Evolutionary conservation across 2,113 vertebrate genomes (phyloP).

Genomic region (Callionymus lyra): DNA sequence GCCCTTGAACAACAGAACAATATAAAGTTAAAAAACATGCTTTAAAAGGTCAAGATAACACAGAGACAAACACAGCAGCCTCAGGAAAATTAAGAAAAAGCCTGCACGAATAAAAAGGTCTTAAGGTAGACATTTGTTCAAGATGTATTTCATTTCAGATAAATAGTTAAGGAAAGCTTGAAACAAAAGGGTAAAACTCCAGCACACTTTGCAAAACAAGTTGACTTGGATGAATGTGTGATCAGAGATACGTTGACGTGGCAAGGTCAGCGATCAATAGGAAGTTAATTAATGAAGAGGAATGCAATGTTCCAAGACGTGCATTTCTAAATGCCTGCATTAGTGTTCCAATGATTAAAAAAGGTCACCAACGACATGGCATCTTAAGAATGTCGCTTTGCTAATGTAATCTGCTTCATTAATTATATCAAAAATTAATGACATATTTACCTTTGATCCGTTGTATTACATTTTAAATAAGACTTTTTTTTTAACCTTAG

Average conservation of each 20-base stretch:
- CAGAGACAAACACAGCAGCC: too few relatives aligned
- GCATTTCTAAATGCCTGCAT: slow-evolving; percentile 56
- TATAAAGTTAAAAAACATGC: too few relatives aligned
- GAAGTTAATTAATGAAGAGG: slow-evolving; percentile 69
- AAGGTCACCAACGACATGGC: slow-evolving; percentile 39
- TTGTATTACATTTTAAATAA: too few relatives aligned
- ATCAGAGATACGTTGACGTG: slow-evolving; percentile 54
- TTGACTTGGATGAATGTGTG: slow-evolving; percentile 27
- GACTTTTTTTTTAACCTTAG: too few relatives aligned
- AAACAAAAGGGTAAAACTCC: background rate
- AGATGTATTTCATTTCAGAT: too few relatives aligned
- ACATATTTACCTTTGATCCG: background rate
- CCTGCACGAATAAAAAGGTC: too few relatives aligned
- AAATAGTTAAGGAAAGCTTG: too few relatives aligned
- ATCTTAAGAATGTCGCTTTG: slow-evolving; percentile 15
- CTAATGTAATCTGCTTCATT: slow-evolving; percentile 29
- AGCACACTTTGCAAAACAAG: slow-evolving; percentile 8
- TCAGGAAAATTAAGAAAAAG: too few relatives aligned
- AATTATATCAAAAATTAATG: slow-evolving; percentile 11
- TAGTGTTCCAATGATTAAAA: slow-evolving; percentile 49
- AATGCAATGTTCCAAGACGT: slow-evolving; percentile 50
- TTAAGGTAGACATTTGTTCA: too few relatives aligned
- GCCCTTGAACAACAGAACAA: too few relatives aligned
- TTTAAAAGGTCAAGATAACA: too few relatives aligned
- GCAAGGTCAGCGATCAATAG: slow-evolving; percentile 60